Conservation (phyloP, 2,797 vertebrate genomes). For the Sebastolobus altivelis region DNA sequence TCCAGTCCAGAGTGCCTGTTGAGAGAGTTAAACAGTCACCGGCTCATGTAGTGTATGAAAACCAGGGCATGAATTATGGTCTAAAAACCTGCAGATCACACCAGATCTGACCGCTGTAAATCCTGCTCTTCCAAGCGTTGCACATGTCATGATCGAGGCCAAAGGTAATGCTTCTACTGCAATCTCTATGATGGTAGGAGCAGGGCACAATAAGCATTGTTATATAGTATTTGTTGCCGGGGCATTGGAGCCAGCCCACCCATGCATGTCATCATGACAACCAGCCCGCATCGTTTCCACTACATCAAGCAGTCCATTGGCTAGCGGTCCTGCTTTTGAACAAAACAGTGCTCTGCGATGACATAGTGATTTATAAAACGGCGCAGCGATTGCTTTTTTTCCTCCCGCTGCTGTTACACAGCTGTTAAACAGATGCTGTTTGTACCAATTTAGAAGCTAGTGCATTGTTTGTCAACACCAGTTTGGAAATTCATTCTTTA, state of each 20-base stretch:
- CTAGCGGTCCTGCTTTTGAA: slow-evolving; percentile 67
- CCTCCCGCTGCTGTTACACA: slow-evolving; percentile 76
- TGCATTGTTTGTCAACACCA: slow-evolving; percentile 85
- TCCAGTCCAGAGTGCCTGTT: slow-evolving; percentile 56
- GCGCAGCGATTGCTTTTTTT: slow-evolving; percentile 64
- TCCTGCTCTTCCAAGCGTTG: slow-evolving; percentile 20
- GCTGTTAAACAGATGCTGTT: slow-evolving; percentile 86
- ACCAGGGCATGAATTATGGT: slow-evolving; percentile 44
- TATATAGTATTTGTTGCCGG: slow-evolving; percentile 49
- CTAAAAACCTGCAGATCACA: slow-evolving; percentile 41
- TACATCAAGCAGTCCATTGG: slow-evolving; percentile 76
- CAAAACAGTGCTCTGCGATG: slow-evolving; percentile 69
- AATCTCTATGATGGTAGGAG: slow-evolving; percentile 51
- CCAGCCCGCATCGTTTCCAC: slow-evolving; percentile 68
- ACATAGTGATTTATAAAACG: slow-evolving; percentile 84
- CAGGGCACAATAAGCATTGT: slow-evolving; percentile 29
- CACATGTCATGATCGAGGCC: slow-evolving; percentile 34
- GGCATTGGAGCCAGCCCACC: slow-evolving; percentile 55
- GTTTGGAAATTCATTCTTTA: slow-evolving; percentile 85
- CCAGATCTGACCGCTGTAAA: slow-evolving; percentile 37
- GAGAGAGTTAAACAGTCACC: slow-evolving; percentile 52
- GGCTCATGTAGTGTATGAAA: slow-evolving; percentile 49
- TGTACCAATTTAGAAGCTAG: slow-evolving; percentile 83
- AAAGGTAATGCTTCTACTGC: slow-evolving; percentile 31
- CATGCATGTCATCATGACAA: slow-evolving; percentile 75